phyloP scores from a whole-genome alignment of 2,797 vertebrate species.

The Pseudomugil gertrudae region DNA sequence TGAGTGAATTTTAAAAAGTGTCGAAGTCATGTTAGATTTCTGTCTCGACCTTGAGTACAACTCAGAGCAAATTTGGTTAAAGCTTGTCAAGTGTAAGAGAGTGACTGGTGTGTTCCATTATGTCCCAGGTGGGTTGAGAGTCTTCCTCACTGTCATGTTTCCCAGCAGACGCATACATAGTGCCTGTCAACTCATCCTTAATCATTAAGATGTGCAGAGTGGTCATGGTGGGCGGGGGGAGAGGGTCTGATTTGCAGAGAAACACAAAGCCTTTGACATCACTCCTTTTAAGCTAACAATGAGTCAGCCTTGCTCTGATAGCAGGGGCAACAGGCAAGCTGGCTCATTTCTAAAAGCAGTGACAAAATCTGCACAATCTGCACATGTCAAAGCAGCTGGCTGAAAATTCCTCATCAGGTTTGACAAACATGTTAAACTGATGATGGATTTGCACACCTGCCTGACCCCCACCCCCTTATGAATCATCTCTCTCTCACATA shows the following conservation, averaged over 20 bases:
- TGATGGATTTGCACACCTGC: background rate
- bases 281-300: slow-evolving; percentile 29
- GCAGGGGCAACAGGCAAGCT: slow-evolving; percentile 24
- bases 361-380: background rate
- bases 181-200: slow-evolving; percentile 23
- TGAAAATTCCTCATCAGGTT: slow-evolving; percentile 18
- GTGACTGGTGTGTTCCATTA: slow-evolving; percentile 18
- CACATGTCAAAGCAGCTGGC: background rate
- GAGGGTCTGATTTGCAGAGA: slow-evolving; percentile 35
- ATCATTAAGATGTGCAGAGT: slow-evolving; percentile 39
- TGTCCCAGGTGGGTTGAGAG: slow-evolving; percentile 9
- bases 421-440: slow-evolving; percentile 3
- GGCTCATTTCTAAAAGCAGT: slow-evolving; percentile 20
- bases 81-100: slow-evolving; percentile 7
- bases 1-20: background rate
- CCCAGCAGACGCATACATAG: slow-evolving; percentile 12
- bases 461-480: background rate
- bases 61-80: background rate
- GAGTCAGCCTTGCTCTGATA: slow-evolving; percentile 41
- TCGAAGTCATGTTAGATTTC: background rate
- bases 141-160: slow-evolving; percentile 1
- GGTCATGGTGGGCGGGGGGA: background rate
- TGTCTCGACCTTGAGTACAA: background rate
- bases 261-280: slow-evolving; percentile 46
- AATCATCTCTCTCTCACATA: background rate